Conservation (phyloP, 2,797 vertebrate species). For the Acestrorhynchus altus region DNA sequence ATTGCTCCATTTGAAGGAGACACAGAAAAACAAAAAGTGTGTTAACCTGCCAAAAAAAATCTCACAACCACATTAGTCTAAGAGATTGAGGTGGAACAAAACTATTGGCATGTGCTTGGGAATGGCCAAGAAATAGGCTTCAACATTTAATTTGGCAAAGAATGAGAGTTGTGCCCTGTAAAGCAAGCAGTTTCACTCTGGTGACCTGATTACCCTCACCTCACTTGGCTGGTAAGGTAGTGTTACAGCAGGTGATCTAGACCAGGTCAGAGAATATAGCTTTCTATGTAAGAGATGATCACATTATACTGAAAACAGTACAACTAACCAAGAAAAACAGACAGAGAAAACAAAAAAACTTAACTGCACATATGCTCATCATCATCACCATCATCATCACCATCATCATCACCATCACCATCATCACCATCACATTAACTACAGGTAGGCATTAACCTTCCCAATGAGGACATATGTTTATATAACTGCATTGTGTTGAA, state of each 20-base stretch:
- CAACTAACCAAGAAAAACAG: not conserved
- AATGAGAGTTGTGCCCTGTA: slow-evolving; percentile 1
- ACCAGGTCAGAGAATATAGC: slow-evolving; percentile 12
- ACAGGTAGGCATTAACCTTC: too few species aligned
- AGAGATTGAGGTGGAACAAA: not conserved
- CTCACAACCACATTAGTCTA: slow-evolving; percentile 20
- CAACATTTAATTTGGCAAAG: slow-evolving; percentile 40
- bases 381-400: too few species aligned
- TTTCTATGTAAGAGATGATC: not conserved
- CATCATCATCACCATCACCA: too few species aligned
- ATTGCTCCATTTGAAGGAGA: not conserved
- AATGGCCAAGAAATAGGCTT: not conserved
- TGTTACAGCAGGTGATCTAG: slow-evolving; percentile 18
- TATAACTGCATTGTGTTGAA: not conserved
- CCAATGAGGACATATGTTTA: not conserved
- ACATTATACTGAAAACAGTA: not conserved
- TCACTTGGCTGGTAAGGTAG: slow-evolving; percentile 14
- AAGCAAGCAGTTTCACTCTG: slow-evolving; percentile 15
- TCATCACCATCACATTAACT: not conserved
- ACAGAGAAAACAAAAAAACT: not conserved
- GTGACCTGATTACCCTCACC: slow-evolving; percentile 39
- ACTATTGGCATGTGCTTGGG: slow-evolving; percentile 1
- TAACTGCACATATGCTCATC: not conserved
- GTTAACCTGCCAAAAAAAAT: not conserved
- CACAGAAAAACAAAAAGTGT: slow-evolving; percentile 11